These are phyloP conservation scores for Oxyura jamaicensis DNA, from an alignment of 2,113 vertebrate species.

Conservation along the genomic window DNA sequence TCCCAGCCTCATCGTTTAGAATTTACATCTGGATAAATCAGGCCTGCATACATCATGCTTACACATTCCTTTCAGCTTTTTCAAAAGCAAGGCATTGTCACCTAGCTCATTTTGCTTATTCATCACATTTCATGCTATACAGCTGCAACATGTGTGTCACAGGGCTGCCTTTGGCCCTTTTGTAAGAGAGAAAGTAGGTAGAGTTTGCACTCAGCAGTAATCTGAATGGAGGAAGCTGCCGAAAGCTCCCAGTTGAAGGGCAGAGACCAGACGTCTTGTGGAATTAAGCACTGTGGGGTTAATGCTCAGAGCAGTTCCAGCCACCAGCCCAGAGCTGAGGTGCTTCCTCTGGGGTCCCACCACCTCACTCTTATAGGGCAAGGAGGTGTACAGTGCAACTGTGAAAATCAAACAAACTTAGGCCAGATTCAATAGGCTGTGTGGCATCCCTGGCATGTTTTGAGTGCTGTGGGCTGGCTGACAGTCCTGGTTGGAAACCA, in stretches of 20 bases:
- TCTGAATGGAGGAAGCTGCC: not conserved
- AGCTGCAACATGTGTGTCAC: not conserved
- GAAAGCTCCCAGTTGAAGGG: not conserved
- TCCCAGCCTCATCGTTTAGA: not conserved
- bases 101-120: not conserved
- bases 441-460: not conserved
- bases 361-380: not conserved
- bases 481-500: not conserved
- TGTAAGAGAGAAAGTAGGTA: not conserved
- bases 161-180: not conserved
- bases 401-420: not conserved
- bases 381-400: not conserved
- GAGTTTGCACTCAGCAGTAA: not conserved
- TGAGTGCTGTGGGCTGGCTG: not conserved
- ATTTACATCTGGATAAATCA: not conserved
- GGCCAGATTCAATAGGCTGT: not conserved
- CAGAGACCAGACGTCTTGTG: not conserved
- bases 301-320: accelerated
- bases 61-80: not conserved
- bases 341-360: not conserved
- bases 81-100: not conserved
- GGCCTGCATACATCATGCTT: not conserved
- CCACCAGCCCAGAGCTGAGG: not conserved
- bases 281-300: not conserved
- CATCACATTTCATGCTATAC: accelerated